Evolutionary conservation across 2,113 vertebrate species (phyloP).

Genomic region (Physeter macrocephalus): DNA sequence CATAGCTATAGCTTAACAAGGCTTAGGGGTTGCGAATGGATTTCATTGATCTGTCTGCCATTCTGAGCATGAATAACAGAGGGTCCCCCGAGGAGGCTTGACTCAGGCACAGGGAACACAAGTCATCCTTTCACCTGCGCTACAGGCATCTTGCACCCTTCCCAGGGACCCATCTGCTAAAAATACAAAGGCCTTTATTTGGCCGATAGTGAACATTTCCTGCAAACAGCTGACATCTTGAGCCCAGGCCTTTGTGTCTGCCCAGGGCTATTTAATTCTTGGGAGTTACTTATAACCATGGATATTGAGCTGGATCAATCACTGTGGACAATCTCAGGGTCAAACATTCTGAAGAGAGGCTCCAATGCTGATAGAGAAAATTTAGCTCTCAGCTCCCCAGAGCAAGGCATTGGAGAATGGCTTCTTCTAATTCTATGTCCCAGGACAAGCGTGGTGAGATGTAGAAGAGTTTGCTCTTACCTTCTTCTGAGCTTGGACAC

Average conservation of each 20-base stretch:
- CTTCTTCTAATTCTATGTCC: neutral
- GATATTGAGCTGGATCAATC: neutral
- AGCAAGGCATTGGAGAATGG: neutral
- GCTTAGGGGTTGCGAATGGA: neutral
- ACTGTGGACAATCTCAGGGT: neutral
- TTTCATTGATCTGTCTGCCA: slow-evolving; percentile 35
- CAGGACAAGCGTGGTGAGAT: neutral
- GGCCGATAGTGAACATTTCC: neutral
- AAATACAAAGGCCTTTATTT: neutral
- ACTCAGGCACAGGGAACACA: neutral
- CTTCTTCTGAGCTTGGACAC: neutral
- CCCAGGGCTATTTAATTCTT: neutral
- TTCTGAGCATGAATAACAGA: neutral
- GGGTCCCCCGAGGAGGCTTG: neutral
- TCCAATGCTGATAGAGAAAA: neutral
- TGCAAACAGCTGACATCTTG: neutral
- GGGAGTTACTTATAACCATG: neutral
- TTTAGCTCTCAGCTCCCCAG: neutral
- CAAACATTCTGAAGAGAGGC: neutral
- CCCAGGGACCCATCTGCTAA: neutral
- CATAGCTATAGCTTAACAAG: neutral
- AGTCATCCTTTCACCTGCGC: slow-evolving; percentile 29
- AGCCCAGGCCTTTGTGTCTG: neutral
- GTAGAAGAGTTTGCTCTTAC: neutral
- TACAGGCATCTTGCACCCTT: slow-evolving; percentile 20